Evolutionary conservation across 2,888 invertebrate genomes (phyloP), one percentile per base, ranked within the genome.

Genomic region (Drosophila barbarae): DNA sequence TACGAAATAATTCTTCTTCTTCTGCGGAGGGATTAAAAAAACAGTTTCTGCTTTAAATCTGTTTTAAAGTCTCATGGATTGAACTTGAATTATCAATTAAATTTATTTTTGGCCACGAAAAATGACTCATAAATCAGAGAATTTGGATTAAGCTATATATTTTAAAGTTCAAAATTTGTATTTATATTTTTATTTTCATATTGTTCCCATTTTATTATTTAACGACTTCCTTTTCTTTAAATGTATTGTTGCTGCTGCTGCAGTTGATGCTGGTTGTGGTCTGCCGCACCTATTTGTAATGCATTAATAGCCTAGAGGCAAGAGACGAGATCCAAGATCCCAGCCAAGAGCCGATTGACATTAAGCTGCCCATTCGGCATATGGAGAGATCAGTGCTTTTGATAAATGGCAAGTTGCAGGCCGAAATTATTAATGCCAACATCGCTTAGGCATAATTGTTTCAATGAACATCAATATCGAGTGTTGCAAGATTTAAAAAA

Each of bases 271-370:
- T 70, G 65, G 65, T 54, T 69, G 61, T 71, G 65, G 74, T 77
- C 72, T 78, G 84, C 78, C 84, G 73, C 78, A 84, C 81, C 79
- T 84, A 79, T 84, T 79, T 79, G 84, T 79, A 84, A 81, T 73
- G 83, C 77, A 82, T 79, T 84, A 84, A 81, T 78, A 79, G 74
- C 71, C 57, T 8, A 50, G 49, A 73, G 66, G 55, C 54, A 64
- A 68, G 61, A 66, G 61, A 46, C n/a, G 28, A 28, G 39, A 30
- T 13, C 42, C 42, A n/a, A 51, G 50, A 35, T 34, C 38, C 35
- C 30, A 56, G 30, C 57, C 46, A 63, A 49, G 73, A 71, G 57
- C 63, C 72, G 81, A 80, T 79, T 79, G 78, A 79, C 84, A 80
- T 80, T 79, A 80, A 78, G 83, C 83, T 68, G 78, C 65, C 65